Evolutionary conservation across 23 tunicate species (phyloP).

Genomic region (Botrylloides violaceus): DNA sequence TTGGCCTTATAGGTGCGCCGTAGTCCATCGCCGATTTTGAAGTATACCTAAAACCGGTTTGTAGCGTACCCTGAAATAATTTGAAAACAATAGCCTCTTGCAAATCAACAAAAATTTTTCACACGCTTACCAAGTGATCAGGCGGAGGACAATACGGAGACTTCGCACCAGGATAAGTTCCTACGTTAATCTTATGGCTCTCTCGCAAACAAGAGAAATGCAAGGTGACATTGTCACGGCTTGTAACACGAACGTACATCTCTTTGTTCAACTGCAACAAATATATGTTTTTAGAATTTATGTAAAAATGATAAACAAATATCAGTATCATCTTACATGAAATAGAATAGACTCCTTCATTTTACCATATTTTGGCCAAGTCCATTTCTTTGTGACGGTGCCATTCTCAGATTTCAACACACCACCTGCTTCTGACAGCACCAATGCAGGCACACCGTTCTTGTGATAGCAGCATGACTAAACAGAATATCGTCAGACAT

Average conservation of each 20-base stretch:
- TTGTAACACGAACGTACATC: slow-evolving; percentile 54
- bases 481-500: neutral
- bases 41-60: slow-evolving; percentile 24
- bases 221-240: slow-evolving; percentile 33
- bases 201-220: slow-evolving; percentile 49
- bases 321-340: slow-evolving; percentile 9
- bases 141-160: neutral
- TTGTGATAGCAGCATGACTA: slow-evolving; percentile 93
- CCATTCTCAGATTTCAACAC: slow-evolving; percentile 56
- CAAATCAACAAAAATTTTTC: neutral
- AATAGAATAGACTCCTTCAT: slow-evolving; percentile 49
- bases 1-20: neutral
- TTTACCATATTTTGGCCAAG: slow-evolving; percentile 52
- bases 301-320: neutral
- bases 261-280: slow-evolving; percentile 54
- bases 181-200: slow-evolving; percentile 42
- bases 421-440: slow-evolving; percentile 70
- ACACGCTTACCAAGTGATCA: slow-evolving; percentile 3
- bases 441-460: slow-evolving; percentile 60
- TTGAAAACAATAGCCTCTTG: too few relatives aligned
- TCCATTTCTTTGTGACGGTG: slow-evolving; percentile 45
- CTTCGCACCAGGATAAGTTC: slow-evolving; percentile 31
- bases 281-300: neutral
- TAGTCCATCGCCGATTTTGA: slow-evolving; percentile 43
- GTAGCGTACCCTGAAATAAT: slow-evolving; percentile 29